Evolutionary conservation across 2,113 vertebrate species (phyloP).

Genomic region (Oreochromis aureus): DNA sequence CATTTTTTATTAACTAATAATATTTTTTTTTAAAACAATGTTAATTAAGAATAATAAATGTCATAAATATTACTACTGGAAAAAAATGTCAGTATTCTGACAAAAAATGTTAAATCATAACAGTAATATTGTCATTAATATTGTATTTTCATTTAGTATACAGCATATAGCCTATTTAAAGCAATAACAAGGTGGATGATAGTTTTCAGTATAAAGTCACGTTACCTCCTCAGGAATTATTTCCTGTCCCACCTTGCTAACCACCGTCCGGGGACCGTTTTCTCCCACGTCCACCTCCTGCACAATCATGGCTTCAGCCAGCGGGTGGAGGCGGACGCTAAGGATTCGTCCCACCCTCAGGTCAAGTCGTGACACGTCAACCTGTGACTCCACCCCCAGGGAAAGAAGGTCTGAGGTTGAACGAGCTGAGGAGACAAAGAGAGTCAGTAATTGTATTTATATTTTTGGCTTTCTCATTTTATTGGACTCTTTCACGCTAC

Average conservation of each 20-base stretch:
- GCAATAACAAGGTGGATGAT: not conserved
- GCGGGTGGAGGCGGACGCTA: conserved; percentile 77
- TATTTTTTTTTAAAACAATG: not conserved
- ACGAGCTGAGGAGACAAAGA: not conserved
- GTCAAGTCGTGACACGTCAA: conserved; percentile 85
- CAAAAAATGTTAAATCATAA: not conserved
- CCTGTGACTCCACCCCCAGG: conserved; percentile 59
- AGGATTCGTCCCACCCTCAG: conserved; percentile 86
- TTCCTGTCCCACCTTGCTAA: conserved; percentile 82
- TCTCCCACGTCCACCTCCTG: conserved; percentile 91
- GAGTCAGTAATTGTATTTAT: not conserved
- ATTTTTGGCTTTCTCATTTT: not conserved
- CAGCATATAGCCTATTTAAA: not conserved
- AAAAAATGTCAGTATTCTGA: not conserved
- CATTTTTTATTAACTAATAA: not conserved
- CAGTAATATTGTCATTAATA: not conserved
- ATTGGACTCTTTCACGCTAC: not conserved
- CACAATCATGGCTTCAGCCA: conserved; percentile 78
- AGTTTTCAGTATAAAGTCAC: not conserved
- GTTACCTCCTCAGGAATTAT: conserved; percentile 78
- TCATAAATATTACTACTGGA: not conserved
- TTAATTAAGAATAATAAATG: fast-evolving
- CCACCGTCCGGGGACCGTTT: conserved; percentile 76
- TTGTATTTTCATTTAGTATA: not conserved
- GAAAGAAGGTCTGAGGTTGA: not conserved